Conservation (phyloP, 2,797 vertebrate species). For the Leuciscus waleckii region DNA sequence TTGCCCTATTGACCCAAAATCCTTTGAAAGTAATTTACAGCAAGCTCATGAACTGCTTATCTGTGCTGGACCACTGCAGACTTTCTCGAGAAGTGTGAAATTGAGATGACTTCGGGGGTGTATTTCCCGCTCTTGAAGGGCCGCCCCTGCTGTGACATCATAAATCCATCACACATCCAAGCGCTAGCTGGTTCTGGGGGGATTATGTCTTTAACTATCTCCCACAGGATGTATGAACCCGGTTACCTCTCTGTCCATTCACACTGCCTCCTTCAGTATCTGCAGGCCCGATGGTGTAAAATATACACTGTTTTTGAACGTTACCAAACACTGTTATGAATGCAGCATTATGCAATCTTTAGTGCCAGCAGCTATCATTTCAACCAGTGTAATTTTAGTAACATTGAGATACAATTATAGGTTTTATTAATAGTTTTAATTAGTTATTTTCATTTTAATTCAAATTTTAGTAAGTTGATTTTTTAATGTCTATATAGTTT, state of each 20-base stretch:
- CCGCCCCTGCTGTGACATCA: conserved; percentile 69
- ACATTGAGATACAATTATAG: not conserved
- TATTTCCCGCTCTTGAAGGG: conserved; percentile 67
- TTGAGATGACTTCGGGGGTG: conserved; percentile 64
- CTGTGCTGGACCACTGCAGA: conserved; percentile 21
- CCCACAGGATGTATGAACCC: conserved; percentile 17
- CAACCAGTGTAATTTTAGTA: not conserved
- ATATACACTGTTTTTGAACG: not conserved
- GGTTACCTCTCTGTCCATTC: conserved; percentile 6
- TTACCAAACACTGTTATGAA: conserved; percentile 11
- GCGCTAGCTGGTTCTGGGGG: conserved; percentile 50
- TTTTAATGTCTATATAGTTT: too few species aligned
- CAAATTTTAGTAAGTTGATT: not conserved
- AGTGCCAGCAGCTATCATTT: not conserved
- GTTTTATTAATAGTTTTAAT: not conserved
- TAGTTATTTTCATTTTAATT: not conserved
- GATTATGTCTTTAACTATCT: conserved; percentile 68
- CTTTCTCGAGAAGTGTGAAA: conserved; percentile 71
- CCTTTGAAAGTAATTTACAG: conserved; percentile 35
- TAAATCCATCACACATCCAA: conserved; percentile 61
- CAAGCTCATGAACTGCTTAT: conserved; percentile 32
- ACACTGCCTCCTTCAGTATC: conserved; percentile 43
- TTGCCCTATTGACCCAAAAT: conserved; percentile 16
- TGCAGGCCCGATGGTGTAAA: conserved; percentile 43
- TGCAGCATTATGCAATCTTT: not conserved